Percentiles rank a stretch among this genome's conserved stretches.
Conservation (phyloP, 2,113 vertebrate species). For the Coryphaenoides rupestris region DNA sequence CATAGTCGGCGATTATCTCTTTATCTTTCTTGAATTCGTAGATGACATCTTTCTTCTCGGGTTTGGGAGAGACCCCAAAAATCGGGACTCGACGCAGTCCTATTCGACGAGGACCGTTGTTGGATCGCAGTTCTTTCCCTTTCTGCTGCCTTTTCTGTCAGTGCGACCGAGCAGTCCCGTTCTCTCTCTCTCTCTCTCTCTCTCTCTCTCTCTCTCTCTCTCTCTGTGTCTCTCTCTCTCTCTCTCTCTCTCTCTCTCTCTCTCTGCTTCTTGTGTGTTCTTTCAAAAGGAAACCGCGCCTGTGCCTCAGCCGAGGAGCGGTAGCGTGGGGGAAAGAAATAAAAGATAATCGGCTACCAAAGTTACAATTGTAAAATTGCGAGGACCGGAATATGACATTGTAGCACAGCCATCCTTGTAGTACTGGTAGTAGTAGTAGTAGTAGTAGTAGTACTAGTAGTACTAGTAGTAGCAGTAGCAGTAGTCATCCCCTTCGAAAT, state of each 20-base stretch:
- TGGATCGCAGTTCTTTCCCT: slow-evolving; percentile 30
- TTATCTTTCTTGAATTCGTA: slow-evolving; percentile 92
- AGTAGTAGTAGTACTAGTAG: no score
- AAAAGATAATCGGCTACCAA: slow-evolving; percentile 32
- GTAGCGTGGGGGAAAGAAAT: no score
- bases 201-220: no score
- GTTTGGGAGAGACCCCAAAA: slow-evolving; percentile 52
- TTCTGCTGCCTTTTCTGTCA: neutral
- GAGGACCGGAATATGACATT: slow-evolving; percentile 48
- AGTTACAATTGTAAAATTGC: slow-evolving; percentile 53
- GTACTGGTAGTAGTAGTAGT: no score
- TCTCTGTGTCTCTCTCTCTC: no score
- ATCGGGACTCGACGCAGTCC: slow-evolving; percentile 36
- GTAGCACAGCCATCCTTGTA: slow-evolving; percentile 52
- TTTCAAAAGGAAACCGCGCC: slow-evolving; percentile 1
- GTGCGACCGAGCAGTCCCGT: slow-evolving; percentile 28
- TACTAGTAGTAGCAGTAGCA: no score
- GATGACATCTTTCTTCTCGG: slow-evolving; percentile 82
- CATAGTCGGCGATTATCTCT: slow-evolving; percentile 93
- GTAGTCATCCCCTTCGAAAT: slow-evolving; percentile 12
- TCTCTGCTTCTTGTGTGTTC: slow-evolving; percentile 21
- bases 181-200: no score
- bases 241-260: no score
- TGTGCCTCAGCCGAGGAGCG: no score
- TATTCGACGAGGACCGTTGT: slow-evolving; percentile 44